Percentiles rank a stretch among this genome's conserved stretches.
These are phyloP conservation scores for Stenurella melanura DNA, from an alignment of 2,888 invertebrate genomes.

Conservation along the genomic window DNA sequence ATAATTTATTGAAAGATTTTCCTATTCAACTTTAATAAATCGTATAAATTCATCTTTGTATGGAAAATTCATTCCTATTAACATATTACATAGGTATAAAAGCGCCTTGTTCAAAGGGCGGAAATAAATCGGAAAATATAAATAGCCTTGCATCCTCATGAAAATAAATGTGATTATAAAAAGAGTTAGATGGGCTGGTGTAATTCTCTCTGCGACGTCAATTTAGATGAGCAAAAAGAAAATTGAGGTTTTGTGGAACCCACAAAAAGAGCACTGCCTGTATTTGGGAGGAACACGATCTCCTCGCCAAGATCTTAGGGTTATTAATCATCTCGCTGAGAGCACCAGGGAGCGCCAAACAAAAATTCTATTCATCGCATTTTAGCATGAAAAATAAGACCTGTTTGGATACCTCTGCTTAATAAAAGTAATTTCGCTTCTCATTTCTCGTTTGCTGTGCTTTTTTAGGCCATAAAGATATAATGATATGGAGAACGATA, in stretches of 20 bases:
- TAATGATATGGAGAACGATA: conserved; percentile 16
- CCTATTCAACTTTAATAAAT: too few species aligned
- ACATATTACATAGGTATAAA: neutral
- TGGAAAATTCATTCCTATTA: neutral
- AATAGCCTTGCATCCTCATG: conserved; percentile 55
- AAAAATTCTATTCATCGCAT: conserved; percentile 28
- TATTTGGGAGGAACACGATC: conserved; percentile 35
- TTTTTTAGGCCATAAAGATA: conserved; percentile 7
- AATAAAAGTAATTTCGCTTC: conserved; percentile 32
- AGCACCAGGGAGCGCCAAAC: conserved; percentile 36
- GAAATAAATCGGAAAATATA: conserved; percentile 34
- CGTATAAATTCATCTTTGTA: neutral
- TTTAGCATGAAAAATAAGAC: conserved; percentile 18
- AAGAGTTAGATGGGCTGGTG: conserved; percentile 57
- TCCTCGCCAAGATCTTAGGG: conserved; percentile 35
- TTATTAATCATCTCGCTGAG: conserved; percentile 34
- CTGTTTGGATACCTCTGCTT: conserved; percentile 37
- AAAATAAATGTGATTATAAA: conserved; percentile 62
- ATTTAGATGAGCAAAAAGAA: conserved; percentile 64
- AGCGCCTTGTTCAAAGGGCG: conserved; percentile 8
- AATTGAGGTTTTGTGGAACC: conserved; percentile 57
- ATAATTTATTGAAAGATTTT: too few species aligned
- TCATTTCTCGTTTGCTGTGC: conserved; percentile 10
- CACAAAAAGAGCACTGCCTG: conserved; percentile 31
- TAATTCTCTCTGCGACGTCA: conserved; percentile 64